Percentiles rank a stretch among this genome's conserved stretches.
Evolutionary conservation across 2,888 invertebrate genomes (phyloP).

Genomic region (Synergus itoensis): DNA sequence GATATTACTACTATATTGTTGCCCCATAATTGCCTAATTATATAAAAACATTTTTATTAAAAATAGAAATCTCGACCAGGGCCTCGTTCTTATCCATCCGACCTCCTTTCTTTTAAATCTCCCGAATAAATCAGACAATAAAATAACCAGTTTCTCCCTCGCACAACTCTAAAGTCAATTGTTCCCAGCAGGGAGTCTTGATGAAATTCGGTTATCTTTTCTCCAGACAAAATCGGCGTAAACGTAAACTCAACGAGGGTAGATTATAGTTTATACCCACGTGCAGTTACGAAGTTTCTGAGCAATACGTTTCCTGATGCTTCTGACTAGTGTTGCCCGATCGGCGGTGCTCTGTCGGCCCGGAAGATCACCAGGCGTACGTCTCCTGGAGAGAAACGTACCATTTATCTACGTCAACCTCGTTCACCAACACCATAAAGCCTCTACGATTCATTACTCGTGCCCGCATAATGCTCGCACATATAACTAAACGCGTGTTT

Average conservation of each 20-base stretch:
- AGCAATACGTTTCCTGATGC: slow-evolving; percentile 57
- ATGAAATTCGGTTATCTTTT: slow-evolving; percentile 32
- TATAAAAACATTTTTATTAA: no score
- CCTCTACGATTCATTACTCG: slow-evolving; percentile 61
- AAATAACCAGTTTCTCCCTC: slow-evolving; percentile 17
- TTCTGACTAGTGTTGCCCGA: slow-evolving; percentile 50
- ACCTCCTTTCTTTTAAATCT: not conserved
- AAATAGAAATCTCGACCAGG: no score
- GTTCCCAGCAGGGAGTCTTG: slow-evolving; percentile 27
- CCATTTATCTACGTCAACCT: slow-evolving; percentile 76
- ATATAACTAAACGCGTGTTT: slow-evolving; percentile 51
- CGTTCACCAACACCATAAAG: slow-evolving; percentile 71
- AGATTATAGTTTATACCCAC: slow-evolving; percentile 21
- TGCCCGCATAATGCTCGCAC: slow-evolving; percentile 57
- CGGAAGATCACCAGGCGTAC: slow-evolving; percentile 64
- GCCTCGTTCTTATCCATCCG: not conserved
- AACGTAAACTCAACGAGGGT: slow-evolving; percentile 26
- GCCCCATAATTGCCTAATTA: no score
- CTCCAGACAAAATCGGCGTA: slow-evolving; percentile 19
- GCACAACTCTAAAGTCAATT: slow-evolving; percentile 1
- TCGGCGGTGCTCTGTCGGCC: slow-evolving; percentile 61
- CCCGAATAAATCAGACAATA: not conserved
- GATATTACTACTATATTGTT: no score
- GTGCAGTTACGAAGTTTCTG: slow-evolving; percentile 18
- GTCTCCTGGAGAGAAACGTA: slow-evolving; percentile 72